phyloP scores from a whole-genome alignment of 1,140 invertebrate genomes.

The Argopecten irradians region DNA sequence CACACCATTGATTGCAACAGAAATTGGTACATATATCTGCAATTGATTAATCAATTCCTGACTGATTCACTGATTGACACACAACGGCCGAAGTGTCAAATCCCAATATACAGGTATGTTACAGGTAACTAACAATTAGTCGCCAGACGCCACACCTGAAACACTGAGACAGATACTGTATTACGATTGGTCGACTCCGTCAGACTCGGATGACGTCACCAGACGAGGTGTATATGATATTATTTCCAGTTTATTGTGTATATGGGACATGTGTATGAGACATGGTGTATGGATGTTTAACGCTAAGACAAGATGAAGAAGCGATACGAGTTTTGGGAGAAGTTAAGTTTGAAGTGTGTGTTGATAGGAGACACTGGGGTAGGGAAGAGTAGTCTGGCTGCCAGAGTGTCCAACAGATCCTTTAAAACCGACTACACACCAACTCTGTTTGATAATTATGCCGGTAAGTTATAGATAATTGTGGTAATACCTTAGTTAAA shows the following conservation, averaged over 20 bases:
- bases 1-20: too few relatives aligned
- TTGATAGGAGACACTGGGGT: slow-evolving; percentile 94
- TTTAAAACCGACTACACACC: slow-evolving; percentile 59
- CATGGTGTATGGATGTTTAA: neutral
- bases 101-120: neutral
- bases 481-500: too few relatives aligned
- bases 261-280: neutral
- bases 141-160: neutral
- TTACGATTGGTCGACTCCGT: neutral
- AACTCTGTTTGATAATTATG: slow-evolving; percentile 60
- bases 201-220: neutral
- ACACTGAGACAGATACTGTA: neutral
- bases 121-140: neutral
- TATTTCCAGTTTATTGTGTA: neutral
- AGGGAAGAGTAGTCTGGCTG: slow-evolving; percentile 79
- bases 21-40: too few relatives aligned
- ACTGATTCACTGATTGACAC: too few relatives aligned
- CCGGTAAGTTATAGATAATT: slow-evolving; percentile 51
- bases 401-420: slow-evolving; percentile 54
- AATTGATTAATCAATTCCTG: too few relatives aligned
- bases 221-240: neutral
- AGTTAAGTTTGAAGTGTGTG: slow-evolving; percentile 86
- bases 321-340: slow-evolving; percentile 51
- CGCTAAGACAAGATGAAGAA: slow-evolving; percentile 44
- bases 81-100: too few relatives aligned